Evolutionary conservation across 1,140 invertebrate species (phyloP).

Genomic region (Probaryconus sp.): DNA sequence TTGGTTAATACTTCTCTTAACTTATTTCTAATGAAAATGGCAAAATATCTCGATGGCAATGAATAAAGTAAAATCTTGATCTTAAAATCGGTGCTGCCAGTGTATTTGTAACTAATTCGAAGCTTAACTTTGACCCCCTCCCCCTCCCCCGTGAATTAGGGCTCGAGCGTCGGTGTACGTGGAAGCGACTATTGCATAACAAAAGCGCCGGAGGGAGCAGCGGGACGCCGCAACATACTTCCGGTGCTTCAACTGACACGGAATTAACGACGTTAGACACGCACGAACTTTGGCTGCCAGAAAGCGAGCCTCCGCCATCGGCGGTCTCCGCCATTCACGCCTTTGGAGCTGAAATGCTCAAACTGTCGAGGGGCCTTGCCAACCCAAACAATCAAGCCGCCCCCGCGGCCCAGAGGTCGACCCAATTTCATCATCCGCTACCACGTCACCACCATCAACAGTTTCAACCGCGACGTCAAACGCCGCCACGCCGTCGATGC

Average conservation of each 20-base stretch:
- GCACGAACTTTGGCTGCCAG: conserved; percentile 88
- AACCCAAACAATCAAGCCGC: conserved; percentile 39
- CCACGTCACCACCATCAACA: conserved; percentile 57
- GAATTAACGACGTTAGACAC: conserved; percentile 88
- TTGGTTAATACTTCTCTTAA: too few relatives aligned
- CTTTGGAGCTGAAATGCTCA: conserved; percentile 90
- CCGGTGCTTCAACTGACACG: conserved; percentile 87
- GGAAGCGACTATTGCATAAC: conserved; percentile 80
- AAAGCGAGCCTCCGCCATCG: conserved; percentile 87
- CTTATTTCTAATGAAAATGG: too few relatives aligned
- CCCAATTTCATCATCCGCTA: conserved; percentile 57
- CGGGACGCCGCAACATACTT: conserved; percentile 83
- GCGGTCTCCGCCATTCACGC: conserved; percentile 89
- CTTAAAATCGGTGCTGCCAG: conserved; percentile 22
- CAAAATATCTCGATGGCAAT: too few relatives aligned
- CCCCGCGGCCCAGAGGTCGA: conserved; percentile 47
- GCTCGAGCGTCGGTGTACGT: conserved; percentile 82
- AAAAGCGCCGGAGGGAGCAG: conserved; percentile 66
- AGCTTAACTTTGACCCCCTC: conserved; percentile 34
- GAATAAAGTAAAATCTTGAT: too few relatives aligned
- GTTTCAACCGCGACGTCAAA: conserved; percentile 51
- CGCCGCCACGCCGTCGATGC: conserved; percentile 56
- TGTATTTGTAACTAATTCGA: conserved; percentile 29
- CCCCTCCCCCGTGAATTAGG: conserved; percentile 57
- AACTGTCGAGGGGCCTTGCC: conserved; percentile 85